Percentiles rank a stretch among this genome's conserved stretches.
Conservation (phyloP, 1,140 invertebrate species). For the Teleogryllus occipitalis region DNA sequence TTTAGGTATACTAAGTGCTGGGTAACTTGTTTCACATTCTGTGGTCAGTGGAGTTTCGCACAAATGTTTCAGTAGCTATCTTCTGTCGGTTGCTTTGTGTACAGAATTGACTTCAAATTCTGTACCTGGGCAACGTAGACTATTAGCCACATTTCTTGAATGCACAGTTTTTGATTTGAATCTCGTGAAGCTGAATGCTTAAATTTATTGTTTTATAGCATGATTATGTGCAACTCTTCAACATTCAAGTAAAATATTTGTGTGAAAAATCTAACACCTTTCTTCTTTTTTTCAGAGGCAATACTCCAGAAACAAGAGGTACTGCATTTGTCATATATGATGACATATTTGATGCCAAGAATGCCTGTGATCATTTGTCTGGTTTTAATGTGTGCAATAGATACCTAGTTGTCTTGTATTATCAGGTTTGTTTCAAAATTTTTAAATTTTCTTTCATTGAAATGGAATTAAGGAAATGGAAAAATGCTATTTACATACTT, state of each 20-base stretch:
- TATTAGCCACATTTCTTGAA: too few species aligned
- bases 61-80: too few species aligned
- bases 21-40: too few species aligned
- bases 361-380: slow-evolving; percentile 97
- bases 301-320: slow-evolving; percentile 94
- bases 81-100: too few species aligned
- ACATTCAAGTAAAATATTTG: background rate
- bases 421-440: slow-evolving; percentile 48
- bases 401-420: slow-evolving; percentile 96
- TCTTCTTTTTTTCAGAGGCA: slow-evolving; percentile 59
- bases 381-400: slow-evolving; percentile 99
- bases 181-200: background rate
- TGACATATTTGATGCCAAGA: slow-evolving; percentile 99
- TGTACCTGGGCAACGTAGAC: too few species aligned
- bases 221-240: background rate
- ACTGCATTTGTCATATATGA: slow-evolving; percentile 99
- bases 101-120: too few species aligned
- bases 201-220: background rate
- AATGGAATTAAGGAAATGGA: background rate
- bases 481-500: background rate
- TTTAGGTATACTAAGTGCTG: background rate
- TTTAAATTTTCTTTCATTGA: slow-evolving; percentile 17
- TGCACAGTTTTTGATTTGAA: too few species aligned
- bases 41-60: too few species aligned
- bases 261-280: background rate